Evolutionary conservation across 2,888 invertebrate genomes (phyloP).

Genomic region (Pammene fasciana): DNA sequence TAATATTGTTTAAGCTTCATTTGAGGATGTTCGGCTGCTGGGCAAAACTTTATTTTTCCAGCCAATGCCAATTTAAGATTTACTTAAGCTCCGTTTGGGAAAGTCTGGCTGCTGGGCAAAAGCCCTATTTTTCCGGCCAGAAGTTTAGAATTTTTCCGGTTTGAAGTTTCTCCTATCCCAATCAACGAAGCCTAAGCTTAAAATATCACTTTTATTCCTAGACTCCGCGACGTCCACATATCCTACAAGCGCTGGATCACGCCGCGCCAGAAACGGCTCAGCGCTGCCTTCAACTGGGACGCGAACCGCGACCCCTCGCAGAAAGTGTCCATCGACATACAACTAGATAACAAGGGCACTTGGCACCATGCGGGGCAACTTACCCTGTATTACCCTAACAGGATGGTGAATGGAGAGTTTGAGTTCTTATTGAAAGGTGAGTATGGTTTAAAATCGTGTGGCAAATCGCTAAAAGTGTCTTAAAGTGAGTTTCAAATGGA

Average conservation of each 20-base stretch:
- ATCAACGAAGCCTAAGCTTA: no score
- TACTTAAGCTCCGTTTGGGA: no score
- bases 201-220: slow-evolving; percentile 52
- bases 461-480: no score
- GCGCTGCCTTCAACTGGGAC: slow-evolving; percentile 92
- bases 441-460: not conserved
- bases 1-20: no score
- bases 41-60: no score
- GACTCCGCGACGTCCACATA: slow-evolving; percentile 89
- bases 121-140: no score
- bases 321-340: slow-evolving; percentile 85
- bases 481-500: no score
- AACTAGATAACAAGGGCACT: slow-evolving; percentile 83
- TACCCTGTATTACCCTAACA: slow-evolving; percentile 89
- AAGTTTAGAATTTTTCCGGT: no score
- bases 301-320: slow-evolving; percentile 92
- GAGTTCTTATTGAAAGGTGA: slow-evolving; percentile 82
- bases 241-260: slow-evolving; percentile 85
- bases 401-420: slow-evolving; percentile 87
- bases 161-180: no score
- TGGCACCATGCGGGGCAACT: slow-evolving; percentile 86
- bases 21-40: no score
- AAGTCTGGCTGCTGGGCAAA: no score
- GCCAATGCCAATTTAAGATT: no score
- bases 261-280: slow-evolving; percentile 85